Base-by-base conservation (phyloP, 2,888 invertebrate species). In the Yponomeuta cagnagella region DNA sequence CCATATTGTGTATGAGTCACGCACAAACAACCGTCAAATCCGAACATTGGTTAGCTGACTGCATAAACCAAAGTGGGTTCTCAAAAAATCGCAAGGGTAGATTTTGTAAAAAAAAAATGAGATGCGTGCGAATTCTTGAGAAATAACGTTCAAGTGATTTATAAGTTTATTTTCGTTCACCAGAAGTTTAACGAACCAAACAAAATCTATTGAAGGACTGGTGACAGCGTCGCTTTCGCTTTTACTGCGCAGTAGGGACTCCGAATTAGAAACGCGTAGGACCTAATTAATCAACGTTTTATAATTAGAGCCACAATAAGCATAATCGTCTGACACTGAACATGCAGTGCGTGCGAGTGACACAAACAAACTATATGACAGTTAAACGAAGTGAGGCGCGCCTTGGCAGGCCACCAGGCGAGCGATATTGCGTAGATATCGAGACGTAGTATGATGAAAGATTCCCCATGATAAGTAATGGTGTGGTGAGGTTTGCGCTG, bases 381-480 rank as follows among this genome's bases (percentile, higher is more conserved):
- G 72, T 65, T 71, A 71, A 68, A 71, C 70, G 48, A 70, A 71
- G 70, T 74, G 72, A 70, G 72, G 73, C 74, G 71, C 74, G 71
- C 69, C 71, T 80, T 82, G 82, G 82, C 82, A 79, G 72, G 73
- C 66, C 72, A 74, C 78, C 75, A 15, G 15, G 15, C 52, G 12
- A 1, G 12, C 52, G 15, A 58, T 58, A 58, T 58, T 58, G 52
- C 52, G 52, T 58, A 58, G 52, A 58, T 58, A 58, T 58, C 10
- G 52, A 58, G 52, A 1, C 4, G 12, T 58, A 12, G 5, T 5
- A 2, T 58, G 52, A 15, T 58, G 52, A 15, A 15, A 15, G 52
- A 58, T 58, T 58, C 52, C 12, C 52, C 15, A 58, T 12, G 52
- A 58, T 58, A 58, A 15, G 15, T 58, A 58, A 58, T 15, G 52